These are phyloP conservation scores for Zonotrichia leucophrys DNA, from an alignment of 2,113 vertebrate genomes.

Conservation along the genomic window DNA sequence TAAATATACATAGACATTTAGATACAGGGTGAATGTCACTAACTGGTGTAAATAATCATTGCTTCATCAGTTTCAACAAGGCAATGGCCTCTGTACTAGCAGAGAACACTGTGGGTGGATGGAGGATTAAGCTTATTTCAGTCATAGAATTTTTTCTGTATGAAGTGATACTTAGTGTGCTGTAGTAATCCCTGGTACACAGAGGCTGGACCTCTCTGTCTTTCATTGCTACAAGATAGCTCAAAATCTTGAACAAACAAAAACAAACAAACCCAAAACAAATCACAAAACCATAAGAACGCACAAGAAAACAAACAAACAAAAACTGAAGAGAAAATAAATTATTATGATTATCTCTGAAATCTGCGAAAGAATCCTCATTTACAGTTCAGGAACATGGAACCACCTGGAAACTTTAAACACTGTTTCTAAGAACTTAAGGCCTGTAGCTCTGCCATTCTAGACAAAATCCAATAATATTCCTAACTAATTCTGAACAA, in stretches of 20 bases:
- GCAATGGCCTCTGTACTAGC: not conserved
- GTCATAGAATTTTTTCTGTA: not conserved
- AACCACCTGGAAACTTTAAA: constrained; percentile 59
- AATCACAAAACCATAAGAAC: not conserved
- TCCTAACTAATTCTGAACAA: constrained; percentile 30
- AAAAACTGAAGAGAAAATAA: not conserved
- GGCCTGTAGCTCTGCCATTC: constrained; percentile 15
- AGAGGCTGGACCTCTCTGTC: not conserved
- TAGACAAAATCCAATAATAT: constrained; percentile 50
- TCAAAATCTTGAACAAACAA: not conserved
- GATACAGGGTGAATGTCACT: not conserved
- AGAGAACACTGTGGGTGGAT: not conserved
- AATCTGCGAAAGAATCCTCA: constrained; percentile 5
- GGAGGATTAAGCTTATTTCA: not conserved
- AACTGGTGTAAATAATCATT: not conserved
- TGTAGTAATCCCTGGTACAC: not conserved
- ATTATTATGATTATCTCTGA: not conserved
- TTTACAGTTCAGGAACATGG: not conserved
- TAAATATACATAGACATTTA: not conserved
- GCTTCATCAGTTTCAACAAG: not conserved
- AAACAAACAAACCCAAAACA: not conserved
- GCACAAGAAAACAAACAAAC: not conserved
- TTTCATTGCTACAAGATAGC: not conserved
- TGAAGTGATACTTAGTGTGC: not conserved
- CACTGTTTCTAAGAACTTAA: constrained; percentile 27